A percentile compares a stretch with the other conserved stretches of the same genome.
Conservation (phyloP, 2,797 vertebrate species). For the Schizopygopsis pylzovi region DNA sequence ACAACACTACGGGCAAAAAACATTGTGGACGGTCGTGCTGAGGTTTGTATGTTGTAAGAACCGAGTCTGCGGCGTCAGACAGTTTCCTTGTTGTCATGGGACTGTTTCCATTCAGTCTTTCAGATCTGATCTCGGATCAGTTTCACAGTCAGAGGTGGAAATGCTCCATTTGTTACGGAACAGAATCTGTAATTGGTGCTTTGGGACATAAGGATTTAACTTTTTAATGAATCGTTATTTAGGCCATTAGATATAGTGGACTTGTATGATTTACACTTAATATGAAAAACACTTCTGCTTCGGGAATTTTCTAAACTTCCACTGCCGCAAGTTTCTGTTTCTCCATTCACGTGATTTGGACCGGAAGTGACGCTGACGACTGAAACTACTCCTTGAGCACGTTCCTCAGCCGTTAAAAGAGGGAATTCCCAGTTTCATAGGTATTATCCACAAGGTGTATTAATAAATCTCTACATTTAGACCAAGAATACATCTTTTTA, state of each 20-base stretch:
- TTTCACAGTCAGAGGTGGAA: slow-evolving; percentile 7
- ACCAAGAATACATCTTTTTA: background rate
- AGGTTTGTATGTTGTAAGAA: background rate
- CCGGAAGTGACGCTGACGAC: slow-evolving; percentile 24
- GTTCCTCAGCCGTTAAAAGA: background rate
- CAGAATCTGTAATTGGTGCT: background rate
- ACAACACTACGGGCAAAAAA: background rate
- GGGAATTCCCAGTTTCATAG: background rate
- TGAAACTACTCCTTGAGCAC: background rate
- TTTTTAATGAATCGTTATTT: background rate
- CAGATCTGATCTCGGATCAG: slow-evolving; percentile 41
- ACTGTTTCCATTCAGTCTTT: slow-evolving; percentile 18
- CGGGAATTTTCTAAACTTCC: slow-evolving; percentile 45
- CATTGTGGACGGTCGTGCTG: slow-evolving; percentile 20
- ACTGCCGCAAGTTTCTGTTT: slow-evolving; percentile 27
- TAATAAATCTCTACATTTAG: background rate
- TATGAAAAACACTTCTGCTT: slow-evolving; percentile 32
- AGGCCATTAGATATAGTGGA: no score
- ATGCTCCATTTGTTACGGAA: slow-evolving; percentile 14
- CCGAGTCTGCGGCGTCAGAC: background rate
- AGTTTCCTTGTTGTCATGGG: slow-evolving; percentile 37
- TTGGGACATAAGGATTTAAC: background rate
- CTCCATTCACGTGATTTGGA: background rate
- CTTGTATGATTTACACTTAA: background rate
- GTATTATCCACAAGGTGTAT: background rate